Evolutionary conservation across 2,888 invertebrate genomes (phyloP).

Genomic region (Melolontha melolontha): DNA sequence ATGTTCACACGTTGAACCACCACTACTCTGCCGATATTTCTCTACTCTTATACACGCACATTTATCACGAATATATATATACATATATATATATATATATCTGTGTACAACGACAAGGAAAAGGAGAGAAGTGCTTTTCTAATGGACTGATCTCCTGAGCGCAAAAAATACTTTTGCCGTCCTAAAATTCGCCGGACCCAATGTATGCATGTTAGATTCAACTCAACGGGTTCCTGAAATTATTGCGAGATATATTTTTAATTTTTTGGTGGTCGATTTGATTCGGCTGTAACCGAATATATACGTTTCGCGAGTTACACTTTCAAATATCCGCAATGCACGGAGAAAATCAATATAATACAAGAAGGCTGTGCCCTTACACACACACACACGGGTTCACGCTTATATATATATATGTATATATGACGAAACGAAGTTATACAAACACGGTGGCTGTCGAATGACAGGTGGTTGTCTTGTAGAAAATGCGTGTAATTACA

Average conservation of each 20-base stretch:
- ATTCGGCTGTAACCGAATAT: constrained; percentile 37
- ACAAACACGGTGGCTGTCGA: constrained; percentile 48
- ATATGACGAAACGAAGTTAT: constrained; percentile 15
- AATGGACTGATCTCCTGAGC: constrained; percentile 54
- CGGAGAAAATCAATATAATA: constrained; percentile 65
- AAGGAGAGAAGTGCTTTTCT: constrained; percentile 38
- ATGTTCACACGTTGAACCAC: constrained; percentile 37
- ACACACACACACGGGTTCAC: constrained; percentile 17
- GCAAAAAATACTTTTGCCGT: constrained; percentile 51
- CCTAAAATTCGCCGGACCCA: constrained; percentile 45
- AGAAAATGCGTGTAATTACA: constrained; percentile 33
- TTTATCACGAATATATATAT: neutral
- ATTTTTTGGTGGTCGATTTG: constrained; percentile 37
- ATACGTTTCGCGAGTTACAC: constrained; percentile 40
- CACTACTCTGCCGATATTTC: constrained; percentile 32
- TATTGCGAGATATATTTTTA: constrained; percentile 36
- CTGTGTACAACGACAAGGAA: neutral
- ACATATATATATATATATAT: constrained; percentile 8
- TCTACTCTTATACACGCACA: constrained; percentile 25
- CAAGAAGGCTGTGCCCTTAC: constrained; percentile 60
- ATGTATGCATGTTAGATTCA: constrained; percentile 4
- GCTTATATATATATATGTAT: neutral
- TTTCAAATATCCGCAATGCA: constrained; percentile 66
- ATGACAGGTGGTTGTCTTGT: constrained; percentile 65
- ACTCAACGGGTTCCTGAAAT: constrained; percentile 28